Conservation (phyloP, 2,888 invertebrate genomes). For the Stenodera caucasica region DNA sequence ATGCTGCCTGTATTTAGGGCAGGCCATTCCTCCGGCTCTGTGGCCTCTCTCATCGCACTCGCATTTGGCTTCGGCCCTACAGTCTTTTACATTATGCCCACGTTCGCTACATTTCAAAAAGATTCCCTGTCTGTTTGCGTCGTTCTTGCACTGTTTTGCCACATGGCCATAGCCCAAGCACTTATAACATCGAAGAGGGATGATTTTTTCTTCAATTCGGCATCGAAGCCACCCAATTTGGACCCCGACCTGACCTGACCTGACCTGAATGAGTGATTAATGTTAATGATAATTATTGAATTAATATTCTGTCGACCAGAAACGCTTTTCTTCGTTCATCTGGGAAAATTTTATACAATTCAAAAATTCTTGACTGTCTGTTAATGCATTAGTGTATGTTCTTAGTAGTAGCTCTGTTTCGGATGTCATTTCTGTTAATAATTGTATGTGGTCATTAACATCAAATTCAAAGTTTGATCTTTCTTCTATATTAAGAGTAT, state of each 20-base stretch:
- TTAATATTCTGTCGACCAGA: too few species aligned
- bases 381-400: background rate
- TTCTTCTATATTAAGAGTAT: background rate
- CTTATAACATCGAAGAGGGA: background rate
- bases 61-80: background rate
- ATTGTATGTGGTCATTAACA: background rate
- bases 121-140: background rate
- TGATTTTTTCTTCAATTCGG: background rate
- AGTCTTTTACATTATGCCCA: background rate
- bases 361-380: too few species aligned
- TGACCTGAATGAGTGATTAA: too few species aligned
- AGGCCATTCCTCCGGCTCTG: background rate
- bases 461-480: background rate
- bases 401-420: background rate
- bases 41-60: background rate
- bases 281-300: too few species aligned
- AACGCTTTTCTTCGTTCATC: too few species aligned
- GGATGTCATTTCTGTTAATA: background rate
- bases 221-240: background rate
- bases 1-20: background rate
- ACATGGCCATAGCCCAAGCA: background rate
- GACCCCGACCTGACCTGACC: too few species aligned
- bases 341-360: too few species aligned
- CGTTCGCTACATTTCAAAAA: background rate
- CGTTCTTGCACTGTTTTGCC: background rate